Percentiles rank a stretch among this genome's conserved stretches.
These are phyloP conservation scores for Poecilia gillii DNA, from an alignment of 2,797 vertebrate genomes.

Conservation along the genomic window DNA sequence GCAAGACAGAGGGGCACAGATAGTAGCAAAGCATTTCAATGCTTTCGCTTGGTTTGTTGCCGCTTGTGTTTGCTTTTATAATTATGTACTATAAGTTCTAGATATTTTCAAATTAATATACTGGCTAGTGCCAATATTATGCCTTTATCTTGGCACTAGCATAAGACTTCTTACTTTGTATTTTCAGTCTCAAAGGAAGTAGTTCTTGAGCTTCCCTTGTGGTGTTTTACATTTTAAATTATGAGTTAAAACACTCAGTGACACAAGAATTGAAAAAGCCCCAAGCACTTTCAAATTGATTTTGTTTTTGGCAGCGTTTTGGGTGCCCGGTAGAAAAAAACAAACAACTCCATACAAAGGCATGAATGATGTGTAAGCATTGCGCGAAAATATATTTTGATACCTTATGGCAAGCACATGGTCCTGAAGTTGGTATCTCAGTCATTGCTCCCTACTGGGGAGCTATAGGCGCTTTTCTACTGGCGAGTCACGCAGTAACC, in stretches of 20 bases:
- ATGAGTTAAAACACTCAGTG: background rate
- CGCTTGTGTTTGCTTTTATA: constrained; percentile 22
- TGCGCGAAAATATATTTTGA: background rate
- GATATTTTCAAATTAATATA: too few relatives aligned
- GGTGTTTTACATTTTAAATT: background rate
- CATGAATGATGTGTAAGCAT: background rate
- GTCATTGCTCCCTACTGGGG: background rate
- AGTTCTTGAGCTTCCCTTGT: background rate
- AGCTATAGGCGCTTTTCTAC: too few relatives aligned
- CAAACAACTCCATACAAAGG: background rate
- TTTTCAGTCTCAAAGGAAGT: background rate
- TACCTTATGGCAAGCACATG: background rate
- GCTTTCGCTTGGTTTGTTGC: constrained; percentile 37
- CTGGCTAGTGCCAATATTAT: background rate
- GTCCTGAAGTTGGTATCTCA: background rate
- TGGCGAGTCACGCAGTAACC: too few relatives aligned
- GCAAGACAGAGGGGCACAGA: constrained; percentile 26
- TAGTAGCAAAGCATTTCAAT: constrained; percentile 50
- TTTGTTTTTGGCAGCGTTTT: background rate
- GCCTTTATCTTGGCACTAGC: background rate
- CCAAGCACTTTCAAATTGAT: background rate
- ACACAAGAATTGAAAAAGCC: background rate
- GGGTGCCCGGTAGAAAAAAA: background rate
- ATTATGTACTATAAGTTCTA: background rate
- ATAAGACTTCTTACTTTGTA: background rate